These are phyloP conservation scores for Eupeodes corollae DNA, from an alignment of 1,140 invertebrate species.

Conservation along the genomic window DNA sequence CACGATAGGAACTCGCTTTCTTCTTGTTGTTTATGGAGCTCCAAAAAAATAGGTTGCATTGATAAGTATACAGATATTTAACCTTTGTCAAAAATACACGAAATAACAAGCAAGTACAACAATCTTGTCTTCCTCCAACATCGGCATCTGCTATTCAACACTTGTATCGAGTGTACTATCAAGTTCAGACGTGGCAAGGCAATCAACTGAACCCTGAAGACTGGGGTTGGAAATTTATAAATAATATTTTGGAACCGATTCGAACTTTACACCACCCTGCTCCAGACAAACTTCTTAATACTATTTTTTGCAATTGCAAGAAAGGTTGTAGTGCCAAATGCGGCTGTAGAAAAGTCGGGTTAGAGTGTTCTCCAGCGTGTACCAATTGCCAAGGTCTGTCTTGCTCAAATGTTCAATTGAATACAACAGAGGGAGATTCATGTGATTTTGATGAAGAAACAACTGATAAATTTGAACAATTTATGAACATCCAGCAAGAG, in stretches of 20 bases:
- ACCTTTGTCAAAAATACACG: too few species aligned
- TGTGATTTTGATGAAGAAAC: slow-evolving; percentile 9
- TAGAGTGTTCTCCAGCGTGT: slow-evolving; percentile 11
- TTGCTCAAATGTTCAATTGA: slow-evolving; percentile 10
- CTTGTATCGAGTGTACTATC: slow-evolving; percentile 3
- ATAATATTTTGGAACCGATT: too few species aligned
- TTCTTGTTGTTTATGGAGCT: neutral
- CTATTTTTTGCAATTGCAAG: slow-evolving; percentile 6
- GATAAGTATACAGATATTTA: too few species aligned
- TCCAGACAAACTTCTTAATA: slow-evolving; percentile 14
- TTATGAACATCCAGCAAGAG: neutral
- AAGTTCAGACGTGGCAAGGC: too few species aligned
- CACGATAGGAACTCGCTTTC: too few species aligned
- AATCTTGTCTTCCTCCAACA: neutral
- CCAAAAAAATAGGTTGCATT: neutral
- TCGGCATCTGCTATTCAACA: too few species aligned
- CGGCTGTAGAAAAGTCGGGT: slow-evolving; percentile 11
- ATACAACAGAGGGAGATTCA: too few species aligned
- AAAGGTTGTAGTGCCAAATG: too few species aligned
- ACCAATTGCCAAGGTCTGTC: slow-evolving; percentile 12
- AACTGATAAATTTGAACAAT: neutral
- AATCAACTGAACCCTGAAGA: too few species aligned
- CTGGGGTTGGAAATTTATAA: too few species aligned
- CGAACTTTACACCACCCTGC: slow-evolving; percentile 1
- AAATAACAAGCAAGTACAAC: neutral